phyloP scores from a whole-genome alignment of 2,888 invertebrate genomes.

The Thysanoteuthis rhombus region DNA sequence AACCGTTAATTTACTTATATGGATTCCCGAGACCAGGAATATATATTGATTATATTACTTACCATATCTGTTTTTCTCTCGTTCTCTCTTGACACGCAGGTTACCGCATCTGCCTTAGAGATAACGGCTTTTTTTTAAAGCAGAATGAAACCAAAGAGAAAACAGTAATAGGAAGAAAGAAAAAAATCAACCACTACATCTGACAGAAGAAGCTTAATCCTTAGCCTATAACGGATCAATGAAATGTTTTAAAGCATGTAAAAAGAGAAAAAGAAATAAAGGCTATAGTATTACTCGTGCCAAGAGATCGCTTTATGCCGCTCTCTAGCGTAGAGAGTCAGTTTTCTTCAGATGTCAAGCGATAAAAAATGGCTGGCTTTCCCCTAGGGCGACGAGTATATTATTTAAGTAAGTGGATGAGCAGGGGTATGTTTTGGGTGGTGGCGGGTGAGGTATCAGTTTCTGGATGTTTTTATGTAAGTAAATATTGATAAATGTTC shows the following conservation, averaged over 20 bases:
- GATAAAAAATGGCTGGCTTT: background rate
- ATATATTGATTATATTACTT: background rate
- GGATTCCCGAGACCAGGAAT: background rate
- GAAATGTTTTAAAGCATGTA: constrained; percentile 1
- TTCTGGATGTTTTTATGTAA: constrained; percentile 12
- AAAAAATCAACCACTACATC: background rate
- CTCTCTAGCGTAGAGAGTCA: background rate
- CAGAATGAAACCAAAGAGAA: background rate
- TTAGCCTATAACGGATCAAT: background rate
- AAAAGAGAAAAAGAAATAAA: background rate
- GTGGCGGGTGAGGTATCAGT: background rate
- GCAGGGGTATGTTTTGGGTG: background rate
- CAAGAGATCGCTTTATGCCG: background rate
- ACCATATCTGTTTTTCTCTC: background rate
- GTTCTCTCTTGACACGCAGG: background rate
- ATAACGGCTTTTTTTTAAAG: background rate
- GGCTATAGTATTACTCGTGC: background rate
- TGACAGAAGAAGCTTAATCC: background rate
- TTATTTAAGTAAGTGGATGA: constrained; percentile 12
- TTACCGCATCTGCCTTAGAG: background rate
- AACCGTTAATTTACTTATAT: background rate
- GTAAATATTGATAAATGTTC: background rate
- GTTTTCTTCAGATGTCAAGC: constrained; percentile 12
- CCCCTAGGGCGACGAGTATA: background rate
- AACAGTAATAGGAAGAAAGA: background rate